Evolutionary conservation across 2,113 vertebrate species (phyloP).

Genomic region (Pomatorhinus ruficollis): DNA sequence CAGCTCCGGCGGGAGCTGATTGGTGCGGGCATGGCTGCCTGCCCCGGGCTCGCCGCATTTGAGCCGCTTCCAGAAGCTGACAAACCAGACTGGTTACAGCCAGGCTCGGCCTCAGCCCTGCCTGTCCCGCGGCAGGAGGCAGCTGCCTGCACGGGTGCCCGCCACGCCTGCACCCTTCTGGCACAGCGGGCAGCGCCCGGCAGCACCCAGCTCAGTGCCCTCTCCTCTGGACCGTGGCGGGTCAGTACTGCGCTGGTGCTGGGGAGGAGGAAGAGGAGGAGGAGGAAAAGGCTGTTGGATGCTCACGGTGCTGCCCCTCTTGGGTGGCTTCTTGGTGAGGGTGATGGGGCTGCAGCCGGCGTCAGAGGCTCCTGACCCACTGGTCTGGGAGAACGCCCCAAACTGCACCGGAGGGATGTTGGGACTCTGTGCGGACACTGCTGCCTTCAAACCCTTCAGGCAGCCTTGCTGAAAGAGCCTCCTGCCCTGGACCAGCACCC

Average conservation of each 20-base stretch:
- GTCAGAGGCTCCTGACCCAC: not conserved
- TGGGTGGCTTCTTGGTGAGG: not conserved
- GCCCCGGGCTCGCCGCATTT: not conserved
- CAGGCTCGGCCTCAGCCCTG: not conserved
- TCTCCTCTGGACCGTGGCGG: not conserved
- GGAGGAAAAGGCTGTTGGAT: not conserved
- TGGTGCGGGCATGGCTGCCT: not conserved
- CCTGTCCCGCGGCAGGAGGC: not conserved
- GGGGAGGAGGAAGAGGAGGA: not conserved
- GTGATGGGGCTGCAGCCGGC: not conserved
- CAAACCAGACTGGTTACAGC: constrained; percentile 20
- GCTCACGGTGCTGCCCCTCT: not conserved
- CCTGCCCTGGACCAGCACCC: not conserved
- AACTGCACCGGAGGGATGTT: fast-evolving
- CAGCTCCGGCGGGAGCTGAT: not conserved
- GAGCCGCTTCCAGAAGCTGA: constrained; percentile 21
- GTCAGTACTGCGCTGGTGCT: not conserved
- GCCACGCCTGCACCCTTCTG: not conserved
- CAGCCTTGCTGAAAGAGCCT: not conserved
- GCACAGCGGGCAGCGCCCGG: not conserved
- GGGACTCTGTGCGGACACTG: fast-evolving
- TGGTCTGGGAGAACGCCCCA: not conserved
- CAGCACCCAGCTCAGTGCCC: not conserved
- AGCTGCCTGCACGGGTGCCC: not conserved
- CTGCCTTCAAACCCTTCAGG: not conserved